phyloP scores from a whole-genome alignment of 2,113 vertebrate genomes.

The Ammodytes dubius region DNA sequence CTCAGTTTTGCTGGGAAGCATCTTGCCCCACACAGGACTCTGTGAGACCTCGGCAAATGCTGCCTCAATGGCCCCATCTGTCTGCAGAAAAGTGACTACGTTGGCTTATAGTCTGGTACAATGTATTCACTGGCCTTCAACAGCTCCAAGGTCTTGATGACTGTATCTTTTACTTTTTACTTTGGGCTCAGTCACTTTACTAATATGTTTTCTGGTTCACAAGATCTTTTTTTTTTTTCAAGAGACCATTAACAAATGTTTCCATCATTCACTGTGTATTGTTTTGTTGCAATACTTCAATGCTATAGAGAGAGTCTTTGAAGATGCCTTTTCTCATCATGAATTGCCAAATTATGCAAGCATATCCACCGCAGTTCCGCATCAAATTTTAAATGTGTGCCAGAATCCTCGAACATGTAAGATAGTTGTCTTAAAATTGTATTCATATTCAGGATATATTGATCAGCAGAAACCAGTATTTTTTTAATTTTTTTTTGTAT shows the following conservation, averaged over 20 bases:
- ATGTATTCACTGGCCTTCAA: conserved; percentile 17
- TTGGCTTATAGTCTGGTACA: conserved; percentile 33
- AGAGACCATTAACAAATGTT: conserved; percentile 10
- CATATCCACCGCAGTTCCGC: conserved; percentile 62
- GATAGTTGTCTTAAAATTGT: conserved; percentile 32
- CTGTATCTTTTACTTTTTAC: conserved; percentile 31
- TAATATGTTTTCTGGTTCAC: conserved; percentile 26
- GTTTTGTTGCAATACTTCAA: conserved; percentile 43
- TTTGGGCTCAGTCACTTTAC: conserved; percentile 27
- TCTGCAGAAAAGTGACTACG: conserved; percentile 28
- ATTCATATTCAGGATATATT: conserved; percentile 49
- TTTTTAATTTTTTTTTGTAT: conserved; percentile 39
- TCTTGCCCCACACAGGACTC: conserved; percentile 62
- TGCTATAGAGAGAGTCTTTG: conserved; percentile 20
- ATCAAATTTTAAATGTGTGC: conserved; percentile 54
- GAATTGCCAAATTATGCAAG: conserved; percentile 77
- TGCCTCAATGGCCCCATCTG: conserved; percentile 13
- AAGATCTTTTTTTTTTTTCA: conserved; percentile 21
- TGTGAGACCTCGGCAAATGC: conserved; percentile 44
- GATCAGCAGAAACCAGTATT: conserved; percentile 34
- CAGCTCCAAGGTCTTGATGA: conserved; percentile 35
- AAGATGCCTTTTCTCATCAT: conserved; percentile 70
- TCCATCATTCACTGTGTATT: conserved; percentile 33
- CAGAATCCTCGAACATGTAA: conserved; percentile 38
- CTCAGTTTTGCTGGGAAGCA: conserved; percentile 56